phyloP scores from a whole-genome alignment of 2,888 invertebrate genomes.

The Rapana venosa region DNA sequence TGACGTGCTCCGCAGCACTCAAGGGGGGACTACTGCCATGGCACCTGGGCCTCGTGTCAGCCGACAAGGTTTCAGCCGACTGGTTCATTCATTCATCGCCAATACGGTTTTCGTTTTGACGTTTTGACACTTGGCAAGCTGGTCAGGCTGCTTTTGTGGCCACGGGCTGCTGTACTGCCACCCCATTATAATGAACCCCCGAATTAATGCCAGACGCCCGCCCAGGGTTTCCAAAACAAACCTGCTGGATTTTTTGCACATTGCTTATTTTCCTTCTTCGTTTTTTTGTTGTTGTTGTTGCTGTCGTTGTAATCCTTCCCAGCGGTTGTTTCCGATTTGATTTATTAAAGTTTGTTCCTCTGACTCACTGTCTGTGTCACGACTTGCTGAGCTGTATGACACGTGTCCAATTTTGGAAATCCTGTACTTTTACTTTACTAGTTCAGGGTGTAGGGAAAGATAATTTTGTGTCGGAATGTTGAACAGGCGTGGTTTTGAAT shows the following conservation, averaged over 20 bases:
- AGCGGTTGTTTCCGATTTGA: not conserved
- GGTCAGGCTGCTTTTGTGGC: slow-evolving; percentile 9
- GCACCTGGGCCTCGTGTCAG: slow-evolving; percentile 7
- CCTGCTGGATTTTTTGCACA: slow-evolving; percentile 5
- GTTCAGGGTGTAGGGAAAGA: no score
- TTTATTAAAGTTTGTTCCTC: no score
- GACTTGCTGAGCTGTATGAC: no score
- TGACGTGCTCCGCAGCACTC: slow-evolving; percentile 26
- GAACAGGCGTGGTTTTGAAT: no score
- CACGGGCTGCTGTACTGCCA: slow-evolving; percentile 1
- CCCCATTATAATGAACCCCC: not conserved
- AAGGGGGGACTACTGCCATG: slow-evolving; percentile 32
- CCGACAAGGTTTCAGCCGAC: not conserved
- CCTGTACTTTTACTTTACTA: no score
- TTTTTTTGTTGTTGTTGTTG: not conserved
- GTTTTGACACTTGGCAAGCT: slow-evolving; percentile 34
- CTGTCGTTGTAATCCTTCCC: not conserved
- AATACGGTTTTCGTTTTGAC: slow-evolving; percentile 16
- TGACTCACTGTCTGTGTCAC: no score
- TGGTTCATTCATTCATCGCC: slow-evolving; percentile 8
- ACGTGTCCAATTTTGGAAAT: no score
- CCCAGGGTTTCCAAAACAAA: not conserved
- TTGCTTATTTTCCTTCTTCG: not conserved
- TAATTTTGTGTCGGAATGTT: no score
- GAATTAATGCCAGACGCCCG: not conserved